Conservation (phyloP, 2,888 invertebrate genomes). For the Brenthis hecate region DNA sequence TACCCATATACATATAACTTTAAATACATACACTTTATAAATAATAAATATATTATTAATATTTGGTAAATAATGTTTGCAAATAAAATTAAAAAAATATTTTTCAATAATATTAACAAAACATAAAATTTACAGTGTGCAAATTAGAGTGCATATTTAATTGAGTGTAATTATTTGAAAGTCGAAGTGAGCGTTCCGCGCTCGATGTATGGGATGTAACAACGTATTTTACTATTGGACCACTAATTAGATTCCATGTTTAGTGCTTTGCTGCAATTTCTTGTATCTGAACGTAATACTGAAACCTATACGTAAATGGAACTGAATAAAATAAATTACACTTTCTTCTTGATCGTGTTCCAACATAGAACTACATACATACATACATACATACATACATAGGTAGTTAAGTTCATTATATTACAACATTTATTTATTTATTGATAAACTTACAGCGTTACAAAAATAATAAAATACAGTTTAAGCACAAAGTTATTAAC, state of each 20-base stretch:
- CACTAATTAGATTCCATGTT: conserved; percentile 24
- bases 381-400: no score
- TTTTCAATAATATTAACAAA: neutral
- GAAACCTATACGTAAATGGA: conserved; percentile 6
- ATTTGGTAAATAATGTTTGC: neutral
- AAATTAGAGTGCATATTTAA: neutral
- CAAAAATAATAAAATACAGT: no score
- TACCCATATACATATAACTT: no score
- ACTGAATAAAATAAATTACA: conserved; percentile 5
- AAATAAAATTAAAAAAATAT: neutral
- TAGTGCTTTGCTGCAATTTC: neutral
- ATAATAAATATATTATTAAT: no score
- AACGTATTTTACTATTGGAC: conserved; percentile 26
- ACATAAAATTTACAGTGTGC: neutral
- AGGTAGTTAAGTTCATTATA: no score
- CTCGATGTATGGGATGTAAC: conserved; percentile 18
- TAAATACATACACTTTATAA: no score
- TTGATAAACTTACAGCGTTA: no score
- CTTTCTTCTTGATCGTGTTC: neutral
- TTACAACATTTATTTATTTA: no score
- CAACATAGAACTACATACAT: no score
- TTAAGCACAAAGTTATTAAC: no score
- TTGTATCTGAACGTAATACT: neutral
- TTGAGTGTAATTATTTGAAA: conserved; percentile 13
- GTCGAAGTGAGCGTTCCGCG: conserved; percentile 4